These are phyloP conservation scores for Stichopus chloronotus DNA, from an alignment of 35 echinoderm and acorn worm species.

Conservation along the genomic window DNA sequence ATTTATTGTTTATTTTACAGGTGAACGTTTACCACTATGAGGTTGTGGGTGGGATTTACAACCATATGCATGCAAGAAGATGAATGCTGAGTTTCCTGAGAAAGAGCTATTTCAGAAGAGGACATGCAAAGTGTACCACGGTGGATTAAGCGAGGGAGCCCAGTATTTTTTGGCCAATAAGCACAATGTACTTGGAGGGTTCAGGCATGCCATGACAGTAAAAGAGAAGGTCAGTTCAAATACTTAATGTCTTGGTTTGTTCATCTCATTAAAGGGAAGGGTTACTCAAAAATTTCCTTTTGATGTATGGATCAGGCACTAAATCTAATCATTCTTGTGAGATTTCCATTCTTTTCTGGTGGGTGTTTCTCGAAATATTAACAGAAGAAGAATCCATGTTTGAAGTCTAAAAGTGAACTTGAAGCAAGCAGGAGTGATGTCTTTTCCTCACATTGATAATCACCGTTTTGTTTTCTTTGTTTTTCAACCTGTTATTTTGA, in stretches of 20 bases:
- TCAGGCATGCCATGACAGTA: conserved; percentile 22
- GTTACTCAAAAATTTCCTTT: too few species aligned
- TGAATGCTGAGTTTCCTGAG: not conserved
- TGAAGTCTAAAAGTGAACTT: too few species aligned
- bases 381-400: too few species aligned
- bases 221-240: conserved; percentile 18
- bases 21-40: conserved; percentile 11
- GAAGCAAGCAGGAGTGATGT: not conserved
- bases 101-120: not conserved
- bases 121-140: not conserved
- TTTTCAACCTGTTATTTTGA: too few species aligned
- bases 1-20: not conserved
- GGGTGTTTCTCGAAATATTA: too few species aligned
- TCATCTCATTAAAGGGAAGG: not conserved
- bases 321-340: too few species aligned
- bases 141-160: conserved; percentile 1
- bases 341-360: too few species aligned
- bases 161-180: conserved; percentile 6
- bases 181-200: conserved; percentile 13
- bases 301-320: too few species aligned
- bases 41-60: not conserved
- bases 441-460: not conserved
- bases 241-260: not conserved
- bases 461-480: too few species aligned
- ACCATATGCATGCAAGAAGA: not conserved